Evolutionary conservation across 2,888 invertebrate species (phyloP).

Genomic region (Drosophila dives): DNA sequence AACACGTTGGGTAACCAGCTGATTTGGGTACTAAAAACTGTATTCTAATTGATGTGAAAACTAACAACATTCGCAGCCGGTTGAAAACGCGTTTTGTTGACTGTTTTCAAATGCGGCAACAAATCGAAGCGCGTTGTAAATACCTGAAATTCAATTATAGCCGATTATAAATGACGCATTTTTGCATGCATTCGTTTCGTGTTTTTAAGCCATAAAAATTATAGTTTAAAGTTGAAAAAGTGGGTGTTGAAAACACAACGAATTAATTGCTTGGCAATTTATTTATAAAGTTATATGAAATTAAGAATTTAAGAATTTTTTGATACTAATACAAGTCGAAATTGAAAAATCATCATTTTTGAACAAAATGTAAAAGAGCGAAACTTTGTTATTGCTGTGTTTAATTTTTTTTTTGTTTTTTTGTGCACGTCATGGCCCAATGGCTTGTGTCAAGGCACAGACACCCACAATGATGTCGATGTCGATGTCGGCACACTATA

Average conservation of each 20-base stretch:
- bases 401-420: slow-evolving; percentile 12
- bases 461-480: slow-evolving; percentile 74
- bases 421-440: slow-evolving; percentile 71
- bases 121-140: slow-evolving; percentile 1
- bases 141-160: background rate
- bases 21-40: slow-evolving; percentile 24
- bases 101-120: background rate
- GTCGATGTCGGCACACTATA: slow-evolving; percentile 62
- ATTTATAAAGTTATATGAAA: background rate
- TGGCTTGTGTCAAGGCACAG: slow-evolving; percentile 70
- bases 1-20: slow-evolving; percentile 3
- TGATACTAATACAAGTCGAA: slow-evolving; percentile 1
- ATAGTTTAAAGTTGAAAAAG: background rate
- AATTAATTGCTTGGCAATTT: slow-evolving; percentile 2
- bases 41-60: slow-evolving; percentile 14
- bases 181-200: background rate
- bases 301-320: background rate
- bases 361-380: too few relatives aligned
- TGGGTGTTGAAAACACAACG: background rate
- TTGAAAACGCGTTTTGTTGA: slow-evolving; percentile 27
- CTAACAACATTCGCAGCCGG: slow-evolving; percentile 16
- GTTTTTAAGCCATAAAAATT: background rate
- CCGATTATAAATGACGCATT: background rate
- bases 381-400: slow-evolving; percentile 22
- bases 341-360: slow-evolving; percentile 36